These are phyloP conservation scores for Acrocera orbiculus DNA, from an alignment of 2,888 invertebrate genomes.

Conservation along the genomic window DNA sequence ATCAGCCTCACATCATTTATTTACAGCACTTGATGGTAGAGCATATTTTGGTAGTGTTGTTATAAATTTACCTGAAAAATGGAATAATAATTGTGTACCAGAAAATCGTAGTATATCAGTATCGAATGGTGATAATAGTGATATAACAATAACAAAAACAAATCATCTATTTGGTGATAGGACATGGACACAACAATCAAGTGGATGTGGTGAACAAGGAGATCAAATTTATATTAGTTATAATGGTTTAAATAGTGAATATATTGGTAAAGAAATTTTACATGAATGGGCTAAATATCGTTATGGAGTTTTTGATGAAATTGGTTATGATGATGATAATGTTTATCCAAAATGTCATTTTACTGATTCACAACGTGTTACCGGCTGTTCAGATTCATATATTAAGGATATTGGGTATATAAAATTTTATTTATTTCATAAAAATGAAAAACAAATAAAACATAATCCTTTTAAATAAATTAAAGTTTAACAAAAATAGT, in stretches of 20 bases:
- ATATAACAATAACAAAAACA: conserved; percentile 35
- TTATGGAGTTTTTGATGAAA: conserved; percentile 51
- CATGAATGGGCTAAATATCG: conserved; percentile 48
- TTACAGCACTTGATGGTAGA: conserved; percentile 38
- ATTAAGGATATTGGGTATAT: conserved; percentile 34
- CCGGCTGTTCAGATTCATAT: conserved; percentile 36
- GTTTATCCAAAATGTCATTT: conserved; percentile 39
- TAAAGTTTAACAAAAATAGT: too few relatives aligned
- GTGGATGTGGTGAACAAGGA: conserved; percentile 38
- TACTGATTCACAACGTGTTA: conserved; percentile 24
- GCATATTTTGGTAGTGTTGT: conserved; percentile 39
- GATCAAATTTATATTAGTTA: conserved; percentile 39
- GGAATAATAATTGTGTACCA: conserved; percentile 36
- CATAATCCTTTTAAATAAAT: too few relatives aligned
- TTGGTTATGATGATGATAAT: conserved; percentile 38
- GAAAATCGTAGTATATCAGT: conserved; percentile 12
- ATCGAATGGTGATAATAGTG: conserved; percentile 36
- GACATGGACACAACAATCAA: conserved; percentile 43
- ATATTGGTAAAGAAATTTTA: conserved; percentile 32
- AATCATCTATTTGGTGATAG: conserved; percentile 35
- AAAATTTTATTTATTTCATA: too few relatives aligned
- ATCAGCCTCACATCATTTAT: conserved; percentile 38
- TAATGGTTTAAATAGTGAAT: conserved; percentile 20
- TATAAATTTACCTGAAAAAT: conserved; percentile 40
- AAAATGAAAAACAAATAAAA: too few relatives aligned